phyloP scores from a whole-genome alignment of 2,888 invertebrate species.

The Volucella inanis region DNA sequence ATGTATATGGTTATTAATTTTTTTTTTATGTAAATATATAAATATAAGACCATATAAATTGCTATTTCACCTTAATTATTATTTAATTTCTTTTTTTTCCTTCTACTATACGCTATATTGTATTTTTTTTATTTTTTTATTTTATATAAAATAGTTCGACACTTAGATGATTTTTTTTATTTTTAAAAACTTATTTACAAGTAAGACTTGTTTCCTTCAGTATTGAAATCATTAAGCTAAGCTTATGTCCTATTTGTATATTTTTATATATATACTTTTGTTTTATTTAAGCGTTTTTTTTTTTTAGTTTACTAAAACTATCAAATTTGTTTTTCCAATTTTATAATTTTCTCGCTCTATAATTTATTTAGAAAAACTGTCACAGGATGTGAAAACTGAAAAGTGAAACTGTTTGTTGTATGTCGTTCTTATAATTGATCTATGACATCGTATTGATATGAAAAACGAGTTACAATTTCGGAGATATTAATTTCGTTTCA shows the following conservation, averaged over 20 bases:
- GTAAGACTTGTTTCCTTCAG: not conserved
- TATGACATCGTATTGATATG: constrained; percentile 24
- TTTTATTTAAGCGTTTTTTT: constrained; percentile 30
- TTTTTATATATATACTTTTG: constrained; percentile 5
- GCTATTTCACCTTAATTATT: constrained; percentile 29
- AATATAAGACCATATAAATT: constrained; percentile 70
- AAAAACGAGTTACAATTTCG: not conserved
- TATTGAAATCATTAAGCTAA: constrained; percentile 2
- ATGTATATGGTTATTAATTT: constrained; percentile 27
- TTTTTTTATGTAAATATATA: constrained; percentile 70
- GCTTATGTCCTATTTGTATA: constrained; percentile 21
- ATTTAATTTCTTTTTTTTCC: constrained; percentile 24
- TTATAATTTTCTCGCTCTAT: not conserved
- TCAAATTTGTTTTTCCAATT: not conserved
- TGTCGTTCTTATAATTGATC: constrained; percentile 5
- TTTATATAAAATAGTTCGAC: constrained; percentile 69
- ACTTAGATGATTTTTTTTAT: constrained; percentile 44
- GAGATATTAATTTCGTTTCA: constrained; percentile 14
- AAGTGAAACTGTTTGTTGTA: constrained; percentile 3
- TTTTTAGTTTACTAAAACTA: constrained; percentile 19
- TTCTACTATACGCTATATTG: constrained; percentile 5
- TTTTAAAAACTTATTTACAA: constrained; percentile 7
- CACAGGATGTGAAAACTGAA: not conserved
- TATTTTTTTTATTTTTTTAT: constrained; percentile 1
- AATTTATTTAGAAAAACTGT: constrained; percentile 3